Evolutionary conservation across 2,888 invertebrate genomes (phyloP).

Genomic region (Cepaea hortensis): DNA sequence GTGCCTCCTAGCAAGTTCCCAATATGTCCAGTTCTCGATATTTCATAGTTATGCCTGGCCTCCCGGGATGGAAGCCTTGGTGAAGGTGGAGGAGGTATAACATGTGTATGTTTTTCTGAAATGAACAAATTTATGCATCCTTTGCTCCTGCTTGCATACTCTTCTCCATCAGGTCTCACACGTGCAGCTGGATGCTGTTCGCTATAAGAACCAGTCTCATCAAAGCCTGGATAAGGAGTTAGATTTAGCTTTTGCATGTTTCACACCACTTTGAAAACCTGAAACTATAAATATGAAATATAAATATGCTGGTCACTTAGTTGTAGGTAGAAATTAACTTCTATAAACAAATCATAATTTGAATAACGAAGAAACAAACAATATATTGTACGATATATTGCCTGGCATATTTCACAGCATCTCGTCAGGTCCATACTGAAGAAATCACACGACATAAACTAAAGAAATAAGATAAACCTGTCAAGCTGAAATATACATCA

Average conservation of each 20-base stretch:
- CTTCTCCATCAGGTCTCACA: conserved; percentile 70
- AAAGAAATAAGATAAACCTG: neutral
- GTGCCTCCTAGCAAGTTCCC: conserved; percentile 60
- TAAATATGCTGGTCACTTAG: neutral
- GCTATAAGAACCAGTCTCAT: conserved; percentile 54
- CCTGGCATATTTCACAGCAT: too few species aligned
- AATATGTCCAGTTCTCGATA: conserved; percentile 64
- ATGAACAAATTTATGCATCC: conserved; percentile 65
- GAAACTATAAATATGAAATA: neutral
- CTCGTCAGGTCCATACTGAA: too few species aligned
- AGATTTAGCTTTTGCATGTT: conserved; percentile 45
- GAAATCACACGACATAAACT: too few species aligned
- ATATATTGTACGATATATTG: too few species aligned
- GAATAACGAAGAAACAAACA: too few species aligned
- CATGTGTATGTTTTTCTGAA: conserved; percentile 53
- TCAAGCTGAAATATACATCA: neutral
- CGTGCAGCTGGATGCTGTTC: conserved; percentile 61
- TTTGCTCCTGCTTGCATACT: conserved; percentile 62
- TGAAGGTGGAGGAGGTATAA: conserved; percentile 56
- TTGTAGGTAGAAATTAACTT: too few species aligned
- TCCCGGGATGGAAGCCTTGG: conserved; percentile 61
- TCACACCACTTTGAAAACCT: neutral
- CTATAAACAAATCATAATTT: neutral
- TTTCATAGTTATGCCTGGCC: conserved; percentile 62
- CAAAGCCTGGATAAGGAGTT: conserved; percentile 67